Percentiles rank a stretch among this genome's conserved stretches.
Conservation (phyloP, 2,113 vertebrate species). For the Nibea coibor region DNA sequence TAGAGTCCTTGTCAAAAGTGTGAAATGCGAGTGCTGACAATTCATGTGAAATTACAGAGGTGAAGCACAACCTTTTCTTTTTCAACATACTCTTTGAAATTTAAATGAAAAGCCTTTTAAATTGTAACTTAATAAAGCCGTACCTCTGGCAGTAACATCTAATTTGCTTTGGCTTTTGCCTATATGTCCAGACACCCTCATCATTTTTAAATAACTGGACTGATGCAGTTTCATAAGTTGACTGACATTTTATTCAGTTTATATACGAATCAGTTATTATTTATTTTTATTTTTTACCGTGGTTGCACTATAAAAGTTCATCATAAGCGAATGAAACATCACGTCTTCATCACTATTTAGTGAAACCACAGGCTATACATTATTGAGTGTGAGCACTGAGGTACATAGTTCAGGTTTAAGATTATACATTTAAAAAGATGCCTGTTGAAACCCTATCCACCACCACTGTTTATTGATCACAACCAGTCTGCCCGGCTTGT, state of each 20-base stretch:
- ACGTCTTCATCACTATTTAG: not conserved
- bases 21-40: slow-evolving; percentile 4
- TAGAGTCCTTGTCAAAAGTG: slow-evolving; percentile 18
- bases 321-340: not conserved
- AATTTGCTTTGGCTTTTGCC: not conserved
- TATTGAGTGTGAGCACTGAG: not conserved
- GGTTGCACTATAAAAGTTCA: not conserved
- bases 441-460: slow-evolving; percentile 54
- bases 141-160: not conserved
- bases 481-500: slow-evolving; percentile 51
- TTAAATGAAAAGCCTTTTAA: slow-evolving; percentile 11
- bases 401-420: not conserved
- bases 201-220: not conserved
- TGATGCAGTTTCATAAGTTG: not conserved
- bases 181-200: not conserved
- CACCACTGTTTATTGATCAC: slow-evolving; percentile 69
- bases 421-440: not conserved
- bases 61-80: not conserved
- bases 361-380: not conserved
- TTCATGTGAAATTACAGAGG: slow-evolving; percentile 15
- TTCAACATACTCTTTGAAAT: not conserved
- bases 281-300: not conserved
- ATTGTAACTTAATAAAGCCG: slow-evolving; percentile 6
- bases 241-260: not conserved
- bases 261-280: no score